These are phyloP conservation scores for Ictidomys tridecemlineatus DNA, from an alignment of 2,113 vertebrate genomes.

Conservation along the genomic window DNA sequence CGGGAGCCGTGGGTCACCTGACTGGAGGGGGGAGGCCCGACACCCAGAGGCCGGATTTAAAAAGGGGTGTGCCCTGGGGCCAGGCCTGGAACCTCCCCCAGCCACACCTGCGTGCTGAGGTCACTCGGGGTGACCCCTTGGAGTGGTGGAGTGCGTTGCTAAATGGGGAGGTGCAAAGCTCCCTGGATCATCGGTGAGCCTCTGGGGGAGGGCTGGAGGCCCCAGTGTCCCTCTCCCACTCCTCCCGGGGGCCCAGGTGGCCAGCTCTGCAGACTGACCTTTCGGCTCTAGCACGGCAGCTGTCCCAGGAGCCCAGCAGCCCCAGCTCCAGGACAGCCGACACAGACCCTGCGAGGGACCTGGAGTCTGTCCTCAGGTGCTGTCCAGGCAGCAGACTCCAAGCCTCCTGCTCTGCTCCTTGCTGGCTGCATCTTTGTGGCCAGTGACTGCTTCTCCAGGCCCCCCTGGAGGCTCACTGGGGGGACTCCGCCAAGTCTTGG, in stretches of 20 bases:
- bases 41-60: not conserved
- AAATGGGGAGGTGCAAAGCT: constrained; percentile 85
- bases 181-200: constrained; percentile 59
- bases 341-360: not conserved
- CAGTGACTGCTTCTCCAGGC: not conserved
- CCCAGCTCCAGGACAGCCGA: accelerated
- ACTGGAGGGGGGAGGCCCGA: accelerated
- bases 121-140: constrained; percentile 75
- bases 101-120: constrained; percentile 62
- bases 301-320: not conserved
- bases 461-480: not conserved
- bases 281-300: not conserved
- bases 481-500: not conserved
- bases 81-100: not conserved
- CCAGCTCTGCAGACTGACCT: not conserved
- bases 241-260: constrained; percentile 46
- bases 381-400: not conserved
- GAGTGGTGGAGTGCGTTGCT: constrained; percentile 51
- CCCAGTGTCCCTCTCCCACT: not conserved
- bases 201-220: not conserved
- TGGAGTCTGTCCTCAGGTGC: not conserved
- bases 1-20: accelerated
- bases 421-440: accelerated
- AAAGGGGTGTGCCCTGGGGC: not conserved
- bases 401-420: not conserved